Evolutionary conservation across 2,888 invertebrate genomes (phyloP).

Genomic region (Dichetophora obliterata): DNA sequence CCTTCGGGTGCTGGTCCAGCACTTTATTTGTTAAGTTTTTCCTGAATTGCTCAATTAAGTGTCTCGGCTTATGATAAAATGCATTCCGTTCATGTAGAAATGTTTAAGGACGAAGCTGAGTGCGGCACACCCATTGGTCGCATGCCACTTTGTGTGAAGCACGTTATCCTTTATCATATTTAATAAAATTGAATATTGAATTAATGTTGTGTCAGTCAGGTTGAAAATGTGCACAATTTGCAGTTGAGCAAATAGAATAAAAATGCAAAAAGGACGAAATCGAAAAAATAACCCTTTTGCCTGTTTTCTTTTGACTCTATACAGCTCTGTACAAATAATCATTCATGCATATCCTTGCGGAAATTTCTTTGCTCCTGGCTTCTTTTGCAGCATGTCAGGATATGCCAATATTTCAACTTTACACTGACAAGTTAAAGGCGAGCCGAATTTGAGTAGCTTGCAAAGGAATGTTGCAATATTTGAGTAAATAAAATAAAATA

Average conservation of each 20-base stretch:
- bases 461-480: not conserved
- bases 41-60: too few species aligned
- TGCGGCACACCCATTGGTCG: not conserved
- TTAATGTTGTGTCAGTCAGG: conserved; percentile 6
- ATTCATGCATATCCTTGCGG: conserved; percentile 8
- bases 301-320: not conserved
- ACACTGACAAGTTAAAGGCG: too few species aligned
- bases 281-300: not conserved
- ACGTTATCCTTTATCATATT: not conserved
- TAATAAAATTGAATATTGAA: not conserved
- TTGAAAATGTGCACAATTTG: conserved; percentile 3
- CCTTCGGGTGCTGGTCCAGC: too few species aligned
- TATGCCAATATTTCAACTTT: not conserved
- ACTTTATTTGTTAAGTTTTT: too few species aligned
- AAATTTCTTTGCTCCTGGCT: not conserved
- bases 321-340: not conserved
- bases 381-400: not conserved
- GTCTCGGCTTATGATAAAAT: too few species aligned
- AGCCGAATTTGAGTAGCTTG: not conserved
- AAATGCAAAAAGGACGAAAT: not conserved
- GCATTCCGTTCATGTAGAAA: too few species aligned
- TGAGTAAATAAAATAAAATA: too few species aligned
- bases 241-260: not conserved
- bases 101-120: not conserved
- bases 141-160: too few species aligned